Conservation (phyloP, 2,888 invertebrate species). For the Cylloceria caligata region DNA sequence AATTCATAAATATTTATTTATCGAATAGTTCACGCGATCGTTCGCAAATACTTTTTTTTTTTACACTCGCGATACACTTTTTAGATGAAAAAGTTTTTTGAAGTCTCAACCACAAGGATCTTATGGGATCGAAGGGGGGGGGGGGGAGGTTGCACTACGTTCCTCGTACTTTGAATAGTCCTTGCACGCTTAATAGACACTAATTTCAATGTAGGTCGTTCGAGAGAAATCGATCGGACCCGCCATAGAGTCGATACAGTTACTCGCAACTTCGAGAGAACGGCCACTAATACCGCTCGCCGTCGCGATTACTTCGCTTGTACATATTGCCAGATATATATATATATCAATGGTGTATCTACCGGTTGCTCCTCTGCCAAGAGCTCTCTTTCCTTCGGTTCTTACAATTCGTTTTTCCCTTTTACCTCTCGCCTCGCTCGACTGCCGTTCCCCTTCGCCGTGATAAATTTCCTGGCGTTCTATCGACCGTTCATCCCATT, state of each 20-base stretch:
- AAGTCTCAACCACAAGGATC: conserved; percentile 29
- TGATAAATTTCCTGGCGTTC: conserved; percentile 3
- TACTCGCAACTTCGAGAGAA: conserved; percentile 62
- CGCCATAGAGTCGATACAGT: conserved; percentile 63
- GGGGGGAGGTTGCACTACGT: not conserved
- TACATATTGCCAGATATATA: conserved; percentile 33
- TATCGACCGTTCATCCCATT: not conserved
- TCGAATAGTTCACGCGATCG: not conserved
- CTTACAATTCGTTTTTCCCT: conserved; percentile 4
- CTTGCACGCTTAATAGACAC: conserved; percentile 69
- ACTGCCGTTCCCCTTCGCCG: conserved; percentile 4
- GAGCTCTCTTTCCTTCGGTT: conserved; percentile 26
- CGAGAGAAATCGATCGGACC: conserved; percentile 71
- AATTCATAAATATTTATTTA: not conserved
- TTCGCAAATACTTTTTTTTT: not conserved
- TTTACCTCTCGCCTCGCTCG: conserved; percentile 22
- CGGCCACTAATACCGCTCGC: conserved; percentile 30
- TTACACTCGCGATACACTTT: not conserved
- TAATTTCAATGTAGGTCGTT: conserved; percentile 73
- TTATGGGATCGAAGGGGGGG: no score
- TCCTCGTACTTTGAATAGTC: conserved; percentile 45
- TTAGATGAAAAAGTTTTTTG: not conserved
- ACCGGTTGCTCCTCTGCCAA: conserved; percentile 16
- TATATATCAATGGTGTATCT: conserved; percentile 3
- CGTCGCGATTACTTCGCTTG: conserved; percentile 53